Percentiles rank a stretch among this genome's conserved stretches.
These are phyloP conservation scores for Saturnia pavonia DNA, from an alignment of 2,888 invertebrate species.

Conservation along the genomic window DNA sequence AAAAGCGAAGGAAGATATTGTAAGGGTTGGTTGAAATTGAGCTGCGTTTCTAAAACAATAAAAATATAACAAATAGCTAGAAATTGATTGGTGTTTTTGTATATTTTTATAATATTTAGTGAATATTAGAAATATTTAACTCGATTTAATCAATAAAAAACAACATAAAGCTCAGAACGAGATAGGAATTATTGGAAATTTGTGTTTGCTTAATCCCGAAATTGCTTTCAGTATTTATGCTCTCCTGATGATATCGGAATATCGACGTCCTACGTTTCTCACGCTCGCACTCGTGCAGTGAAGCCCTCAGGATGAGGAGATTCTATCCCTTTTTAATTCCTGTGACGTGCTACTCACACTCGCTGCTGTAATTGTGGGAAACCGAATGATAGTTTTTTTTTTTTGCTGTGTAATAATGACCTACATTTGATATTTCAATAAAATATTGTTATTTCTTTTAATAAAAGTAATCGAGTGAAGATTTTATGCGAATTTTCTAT, in stretches of 20 bases:
- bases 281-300: slow-evolving; percentile 65
- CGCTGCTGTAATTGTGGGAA: slow-evolving; percentile 47
- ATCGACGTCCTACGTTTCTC: slow-evolving; percentile 76
- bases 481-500: not conserved
- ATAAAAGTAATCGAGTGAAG: too few relatives aligned
- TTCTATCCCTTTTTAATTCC: slow-evolving; percentile 58
- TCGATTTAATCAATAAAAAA: not conserved
- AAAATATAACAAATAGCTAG: too few relatives aligned
- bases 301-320: slow-evolving; percentile 39
- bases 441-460: not conserved
- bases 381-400: not conserved
- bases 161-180: not conserved
- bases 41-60: too few relatives aligned
- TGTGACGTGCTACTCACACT: slow-evolving; percentile 55
- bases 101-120: too few relatives aligned
- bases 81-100: too few relatives aligned
- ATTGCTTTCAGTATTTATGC: slow-evolving; percentile 46
- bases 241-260: slow-evolving; percentile 64
- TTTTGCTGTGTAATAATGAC: not conserved
- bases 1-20: too few relatives aligned
- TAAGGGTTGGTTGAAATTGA: too few relatives aligned
- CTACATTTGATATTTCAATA: not conserved
- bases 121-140: not conserved
- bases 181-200: not conserved
- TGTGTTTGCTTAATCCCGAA: slow-evolving; percentile 7